Base-by-base conservation (phyloP, 1,140 invertebrate species). In the Zaprionus kolodkinae region DNA sequence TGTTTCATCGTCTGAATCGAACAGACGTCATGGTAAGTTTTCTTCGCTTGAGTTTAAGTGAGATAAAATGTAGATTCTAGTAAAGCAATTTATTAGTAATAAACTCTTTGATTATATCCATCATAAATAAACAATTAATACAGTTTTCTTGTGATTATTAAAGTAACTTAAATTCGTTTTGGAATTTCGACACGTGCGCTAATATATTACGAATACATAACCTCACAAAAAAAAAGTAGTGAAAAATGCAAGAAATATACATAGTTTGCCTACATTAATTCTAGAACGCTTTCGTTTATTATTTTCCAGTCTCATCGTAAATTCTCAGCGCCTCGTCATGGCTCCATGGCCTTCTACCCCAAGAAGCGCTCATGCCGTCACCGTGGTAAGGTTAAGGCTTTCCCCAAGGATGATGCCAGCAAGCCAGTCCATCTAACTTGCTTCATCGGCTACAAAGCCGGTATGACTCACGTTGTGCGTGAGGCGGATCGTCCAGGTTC, bases 381-480 rank as follows among this genome's bases (percentile, higher is more conserved):
- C 95, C 97, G 98, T 94, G 99, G 99, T 90, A 99, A 99, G 93
- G 97, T 99, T 60, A 99, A 99, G 97, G 97, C 99, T 74, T 99
- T 99, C 94, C 99, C 99, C n/a, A 99, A 98, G 92, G 99, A 99
- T 96, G 98, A 99, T 92, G 94, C 96, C 21, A 95, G 93, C 77
- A 99, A 99, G 93, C 99, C 99, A 36, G 97, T 99, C 6, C 99
- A 99, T 94, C 94, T 99, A 40, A 99, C 99, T 6, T 97, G 98
- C 65, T 99, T 99, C 93, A 95, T 99, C 78, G 98, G 97, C 54
- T 99, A 99, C 93, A 99, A 99, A 93, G 98, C 99, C 93, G 99
- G 99, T 93, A 99, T 99, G 99, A 99, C 99, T 79, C 99, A 99
- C 93, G 97, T 99, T 93, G 97, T 99, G 4, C 95, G 99, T 90